Conservation (phyloP, 1,140 invertebrate species). For the Brachionus angularis region DNA sequence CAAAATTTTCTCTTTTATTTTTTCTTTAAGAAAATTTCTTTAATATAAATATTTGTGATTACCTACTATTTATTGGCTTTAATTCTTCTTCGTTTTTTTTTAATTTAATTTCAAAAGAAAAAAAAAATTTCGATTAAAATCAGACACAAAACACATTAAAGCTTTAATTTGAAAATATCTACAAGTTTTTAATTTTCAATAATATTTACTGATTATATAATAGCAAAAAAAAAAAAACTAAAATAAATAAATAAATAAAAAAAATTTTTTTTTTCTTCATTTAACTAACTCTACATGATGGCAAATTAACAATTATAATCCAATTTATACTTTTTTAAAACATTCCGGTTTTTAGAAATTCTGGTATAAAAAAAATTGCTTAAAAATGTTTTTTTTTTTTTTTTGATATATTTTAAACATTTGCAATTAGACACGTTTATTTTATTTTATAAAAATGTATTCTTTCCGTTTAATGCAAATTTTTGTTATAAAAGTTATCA, state of each 20-base stretch:
- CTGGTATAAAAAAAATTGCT: too few species aligned
- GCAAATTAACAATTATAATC: too few species aligned
- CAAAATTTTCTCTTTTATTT: not conserved
- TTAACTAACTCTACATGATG: too few species aligned
- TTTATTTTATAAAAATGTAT: too few species aligned
- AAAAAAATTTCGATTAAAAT: not conserved
- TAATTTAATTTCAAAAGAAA: not conserved
- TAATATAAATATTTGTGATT: slow-evolving; percentile 12
- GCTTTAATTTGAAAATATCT: not conserved
- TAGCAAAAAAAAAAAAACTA: not conserved
- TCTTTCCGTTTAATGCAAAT: too few species aligned
- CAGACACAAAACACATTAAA: not conserved
- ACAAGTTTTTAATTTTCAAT: not conserved
- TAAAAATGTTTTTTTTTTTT: too few species aligned
- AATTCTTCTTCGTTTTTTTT: slow-evolving; percentile 23
- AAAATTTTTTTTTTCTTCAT: too few species aligned
- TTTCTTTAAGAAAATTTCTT: slow-evolving; percentile 1
- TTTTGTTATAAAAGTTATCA: too few species aligned
- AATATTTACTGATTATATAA: slow-evolving; percentile 3
- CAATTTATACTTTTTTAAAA: too few species aligned
- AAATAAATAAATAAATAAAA: slow-evolving; percentile 1
- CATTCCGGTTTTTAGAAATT: too few species aligned
- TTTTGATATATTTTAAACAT: too few species aligned
- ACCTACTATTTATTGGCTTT: slow-evolving; percentile 11
- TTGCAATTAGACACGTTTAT: too few species aligned